phyloP scores from a whole-genome alignment of 2,113 vertebrate genomes.

The Beaufortia kweichowensis region DNA sequence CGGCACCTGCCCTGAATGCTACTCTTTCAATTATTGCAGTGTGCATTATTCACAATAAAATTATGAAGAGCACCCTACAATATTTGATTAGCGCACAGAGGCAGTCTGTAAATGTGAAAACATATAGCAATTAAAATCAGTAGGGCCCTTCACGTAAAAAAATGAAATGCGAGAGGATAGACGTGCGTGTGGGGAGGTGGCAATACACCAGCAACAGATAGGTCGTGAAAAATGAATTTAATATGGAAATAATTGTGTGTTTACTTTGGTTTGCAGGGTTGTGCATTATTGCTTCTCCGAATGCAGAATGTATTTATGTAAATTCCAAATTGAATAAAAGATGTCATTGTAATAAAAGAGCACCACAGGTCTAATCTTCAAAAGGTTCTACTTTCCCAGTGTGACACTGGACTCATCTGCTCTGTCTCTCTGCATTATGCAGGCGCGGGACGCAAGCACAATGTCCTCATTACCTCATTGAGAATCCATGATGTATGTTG shows the following conservation, averaged over 20 bases:
- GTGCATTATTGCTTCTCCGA: constrained; percentile 78
- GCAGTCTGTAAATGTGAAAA: constrained; percentile 79
- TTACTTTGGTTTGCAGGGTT: constrained; percentile 81
- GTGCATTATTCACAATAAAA: constrained; percentile 76
- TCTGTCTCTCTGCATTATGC: constrained; percentile 43
- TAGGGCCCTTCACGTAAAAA: constrained; percentile 47
- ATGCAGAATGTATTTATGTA: constrained; percentile 84
- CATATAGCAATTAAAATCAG: constrained; percentile 76
- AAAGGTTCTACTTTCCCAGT: constrained; percentile 73
- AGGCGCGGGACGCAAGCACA: constrained; percentile 37
- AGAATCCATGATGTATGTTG: constrained; percentile 27
- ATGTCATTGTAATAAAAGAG: constrained; percentile 82
- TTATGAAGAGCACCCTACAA: constrained; percentile 58
- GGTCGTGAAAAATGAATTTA: constrained; percentile 81
- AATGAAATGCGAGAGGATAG: constrained; percentile 64
- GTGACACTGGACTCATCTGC: constrained; percentile 70
- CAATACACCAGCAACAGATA: constrained; percentile 71
- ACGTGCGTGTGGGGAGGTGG: constrained; percentile 62
- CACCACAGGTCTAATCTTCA: constrained; percentile 78
- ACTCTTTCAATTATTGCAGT: constrained; percentile 75
- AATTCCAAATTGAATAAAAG: constrained; percentile 81
- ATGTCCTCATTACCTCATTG: constrained; percentile 46
- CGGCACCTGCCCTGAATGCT: constrained; percentile 83
- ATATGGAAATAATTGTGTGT: constrained; percentile 81
- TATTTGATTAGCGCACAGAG: constrained; percentile 80